A percentile compares a stretch with the other conserved stretches of the same genome.
phyloP scores from a whole-genome alignment of 2,888 invertebrate species.

The Meliscaeva auricollis region DNA sequence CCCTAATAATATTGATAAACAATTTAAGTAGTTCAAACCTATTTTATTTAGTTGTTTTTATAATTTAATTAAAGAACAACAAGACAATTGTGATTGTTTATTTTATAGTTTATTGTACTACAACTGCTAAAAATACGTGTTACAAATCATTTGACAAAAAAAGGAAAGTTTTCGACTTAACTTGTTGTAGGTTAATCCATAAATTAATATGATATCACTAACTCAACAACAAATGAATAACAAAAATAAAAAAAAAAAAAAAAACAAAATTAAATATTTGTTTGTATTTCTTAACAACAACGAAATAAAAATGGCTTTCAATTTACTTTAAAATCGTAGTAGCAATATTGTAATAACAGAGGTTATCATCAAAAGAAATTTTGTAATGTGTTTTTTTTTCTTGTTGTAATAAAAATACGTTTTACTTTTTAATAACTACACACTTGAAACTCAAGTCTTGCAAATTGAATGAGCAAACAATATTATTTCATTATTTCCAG shows the following conservation, averaged over 20 bases:
- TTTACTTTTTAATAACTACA: neutral
- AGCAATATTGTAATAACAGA: neutral
- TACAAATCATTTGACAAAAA: neutral
- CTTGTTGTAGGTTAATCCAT: neutral
- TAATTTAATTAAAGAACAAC: neutral
- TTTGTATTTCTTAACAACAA: neutral
- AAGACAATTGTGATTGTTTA: neutral
- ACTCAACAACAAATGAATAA: no score
- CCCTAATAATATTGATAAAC: neutral
- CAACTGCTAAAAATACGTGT: neutral
- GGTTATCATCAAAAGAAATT: neutral
- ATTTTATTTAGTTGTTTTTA: neutral
- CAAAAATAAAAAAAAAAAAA: no score
- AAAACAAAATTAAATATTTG: neutral
- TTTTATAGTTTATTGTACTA: slow-evolving; percentile 12
- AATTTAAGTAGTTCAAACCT: neutral
- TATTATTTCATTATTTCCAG: neutral
- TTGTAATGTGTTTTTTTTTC: neutral
- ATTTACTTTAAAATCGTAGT: neutral
- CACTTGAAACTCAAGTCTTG: neutral
- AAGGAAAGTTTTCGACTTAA: neutral
- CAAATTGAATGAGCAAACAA: neutral
- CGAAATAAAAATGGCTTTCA: neutral
- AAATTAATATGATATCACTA: no score
- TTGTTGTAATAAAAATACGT: neutral